These are phyloP conservation scores for Hetaerina titia DNA, from an alignment of 2,888 invertebrate species.

Conservation along the genomic window DNA sequence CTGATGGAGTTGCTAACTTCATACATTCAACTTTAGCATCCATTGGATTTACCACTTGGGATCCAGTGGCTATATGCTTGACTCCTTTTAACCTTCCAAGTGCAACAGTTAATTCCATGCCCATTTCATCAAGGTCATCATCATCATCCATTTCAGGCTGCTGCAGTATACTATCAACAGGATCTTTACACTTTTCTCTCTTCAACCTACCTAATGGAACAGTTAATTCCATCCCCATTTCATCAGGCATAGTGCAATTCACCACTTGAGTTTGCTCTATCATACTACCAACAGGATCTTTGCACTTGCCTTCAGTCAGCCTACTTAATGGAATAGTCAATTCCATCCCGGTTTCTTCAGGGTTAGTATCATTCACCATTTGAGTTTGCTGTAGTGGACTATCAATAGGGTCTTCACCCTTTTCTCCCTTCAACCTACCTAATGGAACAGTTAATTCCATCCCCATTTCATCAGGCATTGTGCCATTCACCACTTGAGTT, in stretches of 20 bases:
- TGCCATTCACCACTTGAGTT: background rate
- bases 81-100: background rate
- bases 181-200: background rate
- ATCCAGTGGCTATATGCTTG: background rate
- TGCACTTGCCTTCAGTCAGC: background rate
- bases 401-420: background rate
- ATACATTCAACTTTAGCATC: background rate
- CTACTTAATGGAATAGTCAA: background rate
- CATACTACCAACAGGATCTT: background rate
- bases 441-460: background rate
- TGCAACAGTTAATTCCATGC: conserved; percentile 23
- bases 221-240: conserved; percentile 8
- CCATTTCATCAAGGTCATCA: background rate
- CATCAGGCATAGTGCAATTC: background rate
- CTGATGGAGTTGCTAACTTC: background rate
- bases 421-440: background rate
- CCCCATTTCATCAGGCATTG: background rate
- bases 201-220: conserved; percentile 4
- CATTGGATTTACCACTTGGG: background rate
- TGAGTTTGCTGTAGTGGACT: background rate
- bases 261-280: no score
- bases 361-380: background rate
- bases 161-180: background rate
- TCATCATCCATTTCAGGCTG: background rate
- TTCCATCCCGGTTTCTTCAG: background rate